phyloP scores from a whole-genome alignment of 2,113 vertebrate genomes.

The Ramphastos sulfuratus region DNA sequence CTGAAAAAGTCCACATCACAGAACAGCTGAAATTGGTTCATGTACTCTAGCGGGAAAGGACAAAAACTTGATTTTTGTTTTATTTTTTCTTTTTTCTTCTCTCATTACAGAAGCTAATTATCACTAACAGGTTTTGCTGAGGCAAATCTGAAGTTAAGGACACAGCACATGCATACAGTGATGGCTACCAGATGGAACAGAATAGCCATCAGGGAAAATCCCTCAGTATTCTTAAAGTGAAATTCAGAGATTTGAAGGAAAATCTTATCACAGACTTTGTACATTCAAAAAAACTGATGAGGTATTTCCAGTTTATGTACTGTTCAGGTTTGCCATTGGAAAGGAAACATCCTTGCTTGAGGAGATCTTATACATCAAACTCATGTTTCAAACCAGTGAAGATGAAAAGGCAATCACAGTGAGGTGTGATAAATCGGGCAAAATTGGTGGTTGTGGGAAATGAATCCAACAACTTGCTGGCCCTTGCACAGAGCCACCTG shows the following conservation, averaged over 20 bases:
- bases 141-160: background rate
- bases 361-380: background rate
- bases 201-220: background rate
- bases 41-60: background rate
- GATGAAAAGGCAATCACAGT: slow-evolving; percentile 28
- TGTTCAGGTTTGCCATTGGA: background rate
- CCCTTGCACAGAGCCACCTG: background rate
- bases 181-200: background rate
- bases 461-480: slow-evolving; percentile 11
- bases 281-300: background rate
- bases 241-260: background rate
- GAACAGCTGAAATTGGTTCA: background rate
- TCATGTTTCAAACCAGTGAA: background rate
- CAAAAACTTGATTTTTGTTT: background rate
- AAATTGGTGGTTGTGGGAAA: background rate
- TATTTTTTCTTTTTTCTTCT: background rate
- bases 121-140: background rate
- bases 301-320: background rate
- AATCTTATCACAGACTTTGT: background rate
- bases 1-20: background rate
- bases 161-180: accelerated
- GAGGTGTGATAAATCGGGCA: slow-evolving; percentile 21
- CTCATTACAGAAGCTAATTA: background rate
- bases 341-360: background rate
- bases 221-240: background rate